phyloP scores from a whole-genome alignment of 2,113 vertebrate genomes.

The Channa maculata region DNA sequence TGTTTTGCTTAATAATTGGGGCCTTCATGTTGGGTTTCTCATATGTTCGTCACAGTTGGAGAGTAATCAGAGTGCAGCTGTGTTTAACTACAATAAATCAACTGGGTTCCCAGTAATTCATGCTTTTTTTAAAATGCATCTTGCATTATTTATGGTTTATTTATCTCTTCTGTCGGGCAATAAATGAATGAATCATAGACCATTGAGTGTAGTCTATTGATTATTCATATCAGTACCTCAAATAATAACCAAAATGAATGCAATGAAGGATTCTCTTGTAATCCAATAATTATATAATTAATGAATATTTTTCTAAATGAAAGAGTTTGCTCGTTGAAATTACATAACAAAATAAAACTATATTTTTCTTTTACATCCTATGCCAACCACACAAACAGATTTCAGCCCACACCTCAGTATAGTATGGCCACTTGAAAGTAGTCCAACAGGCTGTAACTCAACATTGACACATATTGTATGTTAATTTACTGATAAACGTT shows the following conservation, averaged over 20 bases:
- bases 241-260: slow-evolving; percentile 26
- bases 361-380: no score
- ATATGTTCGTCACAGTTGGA: slow-evolving; percentile 20
- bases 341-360: neutral
- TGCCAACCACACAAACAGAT: no score
- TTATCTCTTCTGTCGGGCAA: slow-evolving; percentile 9
- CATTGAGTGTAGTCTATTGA: slow-evolving; percentile 24
- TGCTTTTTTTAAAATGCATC: slow-evolving; percentile 1
- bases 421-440: neutral
- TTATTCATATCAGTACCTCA: slow-evolving; percentile 45
- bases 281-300: slow-evolving; percentile 25
- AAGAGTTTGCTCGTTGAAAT: neutral
- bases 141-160: slow-evolving; percentile 25
- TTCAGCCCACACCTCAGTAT: neutral
- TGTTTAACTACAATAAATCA: slow-evolving; percentile 60
- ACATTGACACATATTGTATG: neutral
- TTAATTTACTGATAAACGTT: neutral
- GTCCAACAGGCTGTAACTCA: neutral
- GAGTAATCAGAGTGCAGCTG: slow-evolving; percentile 45
- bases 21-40: slow-evolving; percentile 14
- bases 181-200: slow-evolving; percentile 35
- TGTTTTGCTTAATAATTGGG: slow-evolving; percentile 43
- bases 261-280: slow-evolving; percentile 10
- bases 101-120: slow-evolving; percentile 21
- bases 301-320: neutral